phyloP scores from a whole-genome alignment of 2,797 vertebrate species.

The Notolabrus celidotus region DNA sequence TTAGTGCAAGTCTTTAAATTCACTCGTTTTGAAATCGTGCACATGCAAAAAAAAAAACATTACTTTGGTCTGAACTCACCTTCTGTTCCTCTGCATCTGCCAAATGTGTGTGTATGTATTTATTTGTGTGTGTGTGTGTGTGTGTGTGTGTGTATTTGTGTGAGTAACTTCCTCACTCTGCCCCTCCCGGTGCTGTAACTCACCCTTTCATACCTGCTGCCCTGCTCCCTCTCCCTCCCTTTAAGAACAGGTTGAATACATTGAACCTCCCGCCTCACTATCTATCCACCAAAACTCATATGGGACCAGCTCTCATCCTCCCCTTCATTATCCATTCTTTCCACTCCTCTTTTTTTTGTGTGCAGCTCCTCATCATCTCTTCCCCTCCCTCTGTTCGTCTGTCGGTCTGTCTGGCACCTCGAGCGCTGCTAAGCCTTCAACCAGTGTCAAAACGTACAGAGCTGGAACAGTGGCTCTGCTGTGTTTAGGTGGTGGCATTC shows the following conservation, averaged over 20 bases:
- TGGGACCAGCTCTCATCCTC: conserved; percentile 73
- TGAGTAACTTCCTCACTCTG: background rate
- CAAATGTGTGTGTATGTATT: background rate
- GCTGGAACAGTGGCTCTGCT: conserved; percentile 86
- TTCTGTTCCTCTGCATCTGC: background rate
- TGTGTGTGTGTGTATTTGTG: background rate
- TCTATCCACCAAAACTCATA: conserved; percentile 71
- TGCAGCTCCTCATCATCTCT: conserved; percentile 48
- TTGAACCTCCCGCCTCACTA: conserved; percentile 66
- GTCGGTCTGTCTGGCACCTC: conserved; percentile 83
- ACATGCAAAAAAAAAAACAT: background rate
- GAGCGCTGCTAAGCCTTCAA: conserved; percentile 84
- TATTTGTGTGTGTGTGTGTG: background rate
- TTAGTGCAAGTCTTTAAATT: background rate
- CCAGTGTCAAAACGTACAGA: conserved; percentile 81
- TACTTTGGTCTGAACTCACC: background rate
- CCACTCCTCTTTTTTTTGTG: conserved; percentile 32
- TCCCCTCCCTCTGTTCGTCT: conserved; percentile 55
- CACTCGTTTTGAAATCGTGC: background rate
- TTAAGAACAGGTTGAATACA: conserved; percentile 62
- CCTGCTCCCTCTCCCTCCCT: conserved; percentile 24
- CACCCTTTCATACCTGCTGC: conserved; percentile 64
- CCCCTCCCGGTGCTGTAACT: conserved; percentile 22
- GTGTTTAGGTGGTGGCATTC: conserved; percentile 70
- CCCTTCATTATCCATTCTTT: conserved; percentile 82